phyloP scores from a whole-genome alignment of 92 coral and sea anemone species.

The Plumapathes pennacea region DNA sequence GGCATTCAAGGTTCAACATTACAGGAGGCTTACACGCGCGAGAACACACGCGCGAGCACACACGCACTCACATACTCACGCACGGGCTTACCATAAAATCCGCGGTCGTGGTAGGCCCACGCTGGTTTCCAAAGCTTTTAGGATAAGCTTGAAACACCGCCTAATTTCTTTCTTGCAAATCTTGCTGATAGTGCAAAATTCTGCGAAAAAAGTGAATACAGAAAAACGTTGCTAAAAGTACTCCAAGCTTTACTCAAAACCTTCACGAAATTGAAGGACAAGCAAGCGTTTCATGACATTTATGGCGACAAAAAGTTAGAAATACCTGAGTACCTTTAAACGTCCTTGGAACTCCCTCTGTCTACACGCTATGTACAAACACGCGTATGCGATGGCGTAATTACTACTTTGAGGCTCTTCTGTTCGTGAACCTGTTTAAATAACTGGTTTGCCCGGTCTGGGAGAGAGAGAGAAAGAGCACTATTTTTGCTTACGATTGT shows the following conservation, averaged over 20 bases:
- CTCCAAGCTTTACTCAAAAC: background rate
- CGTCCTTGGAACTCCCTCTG: slow-evolving; percentile 97
- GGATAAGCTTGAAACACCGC: slow-evolving; percentile 91
- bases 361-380: slow-evolving; percentile 94
- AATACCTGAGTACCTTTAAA: slow-evolving; percentile 90
- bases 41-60: no score
- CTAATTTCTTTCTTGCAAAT: slow-evolving; percentile 97
- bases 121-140: slow-evolving; percentile 93
- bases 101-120: slow-evolving; percentile 93
- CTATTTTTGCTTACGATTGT: no score
- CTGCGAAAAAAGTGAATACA: slow-evolving; percentile 25
- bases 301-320: background rate
- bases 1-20: no score
- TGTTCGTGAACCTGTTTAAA: slow-evolving; percentile 99
- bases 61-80: background rate
- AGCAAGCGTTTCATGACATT: background rate
- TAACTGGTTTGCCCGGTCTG: slow-evolving; percentile 96
- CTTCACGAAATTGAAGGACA: background rate
- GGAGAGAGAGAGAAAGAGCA: background rate
- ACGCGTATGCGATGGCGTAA: slow-evolving; percentile 96
- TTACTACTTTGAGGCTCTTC: slow-evolving; percentile 93
- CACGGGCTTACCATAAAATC: slow-evolving; percentile 86
- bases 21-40: no score
- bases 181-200: slow-evolving; percentile 96
- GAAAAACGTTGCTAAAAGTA: background rate